Percentiles rank a stretch among this genome's conserved stretches.
phyloP scores from a whole-genome alignment of 2,113 vertebrate species.

The Clarias magur region DNA sequence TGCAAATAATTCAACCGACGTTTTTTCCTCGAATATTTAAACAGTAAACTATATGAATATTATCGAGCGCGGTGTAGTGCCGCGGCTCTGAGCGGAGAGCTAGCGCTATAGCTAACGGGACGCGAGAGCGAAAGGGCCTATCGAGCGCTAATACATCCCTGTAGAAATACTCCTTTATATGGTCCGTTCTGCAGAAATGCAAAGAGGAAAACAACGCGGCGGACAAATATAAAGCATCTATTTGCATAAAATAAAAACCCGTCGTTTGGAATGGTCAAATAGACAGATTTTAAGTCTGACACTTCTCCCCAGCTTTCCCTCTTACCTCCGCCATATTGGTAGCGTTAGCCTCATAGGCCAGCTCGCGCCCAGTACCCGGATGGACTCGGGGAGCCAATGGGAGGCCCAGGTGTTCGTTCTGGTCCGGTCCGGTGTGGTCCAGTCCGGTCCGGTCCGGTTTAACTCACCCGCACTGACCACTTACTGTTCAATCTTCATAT shows the following conservation, averaged over 20 bases:
- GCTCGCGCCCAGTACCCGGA: conserved; percentile 87
- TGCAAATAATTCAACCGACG: background rate
- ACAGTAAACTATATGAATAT: background rate
- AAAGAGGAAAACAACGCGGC: background rate
- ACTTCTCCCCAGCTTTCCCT: conserved; percentile 83
- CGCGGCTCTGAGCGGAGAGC: conserved; percentile 27
- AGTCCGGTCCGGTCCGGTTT: conserved; percentile 42
- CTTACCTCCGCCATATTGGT: conserved; percentile 99
- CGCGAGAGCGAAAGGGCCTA: conserved; percentile 29
- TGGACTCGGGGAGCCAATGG: conserved; percentile 83
- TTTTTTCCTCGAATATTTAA: background rate
- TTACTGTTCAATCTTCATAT: too few species aligned
- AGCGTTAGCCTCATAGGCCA: conserved; percentile 88
- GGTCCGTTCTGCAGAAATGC: background rate
- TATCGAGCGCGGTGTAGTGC: background rate
- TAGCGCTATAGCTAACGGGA: conserved; percentile 44
- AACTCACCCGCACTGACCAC: background rate
- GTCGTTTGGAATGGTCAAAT: background rate
- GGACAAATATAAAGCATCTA: background rate
- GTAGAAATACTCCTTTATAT: conserved; percentile 7
- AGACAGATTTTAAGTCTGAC: conserved; percentile 69
- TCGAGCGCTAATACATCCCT: conserved; percentile 14
- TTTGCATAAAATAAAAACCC: background rate
- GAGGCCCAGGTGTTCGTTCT: conserved; percentile 49
- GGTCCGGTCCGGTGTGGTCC: conserved; percentile 28